Evolutionary conservation across 2,888 invertebrate genomes (phyloP), one percentile per base, ranked within the genome.

Genomic region (Meganola albula): DNA sequence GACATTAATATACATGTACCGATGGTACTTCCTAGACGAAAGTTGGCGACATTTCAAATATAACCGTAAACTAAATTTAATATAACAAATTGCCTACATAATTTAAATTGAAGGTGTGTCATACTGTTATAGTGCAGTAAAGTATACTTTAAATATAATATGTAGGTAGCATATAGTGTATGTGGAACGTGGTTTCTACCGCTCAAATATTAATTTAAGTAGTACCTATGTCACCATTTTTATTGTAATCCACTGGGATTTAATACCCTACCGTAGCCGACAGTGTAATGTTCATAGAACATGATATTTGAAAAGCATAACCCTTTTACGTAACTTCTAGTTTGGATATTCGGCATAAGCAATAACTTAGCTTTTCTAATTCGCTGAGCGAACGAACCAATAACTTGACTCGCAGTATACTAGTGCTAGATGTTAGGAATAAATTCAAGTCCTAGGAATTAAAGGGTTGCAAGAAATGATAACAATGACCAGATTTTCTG

Each of bases 21-120:
- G 63, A 72, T 66, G 59, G 62, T 68, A 57, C 53, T 72, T 58
- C 63, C 57, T 63, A 58, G 54, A 37, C 54, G 62, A 65, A 62
- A 67, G 64, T 79, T 78, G 79, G 79, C 78, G 70, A 58, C 66
- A 64, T 70, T 74, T 79, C 78, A 78, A 79, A 70, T 66, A 56
- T 34, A 53, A 63, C 54, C 48, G 55, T 56, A 63, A 64, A 70
- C 57, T 72, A 68, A 58, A 72, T 73, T 63, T 63, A 63, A 63
- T 64, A 44, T 52, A 58, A 68, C 58, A 60, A 63, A 68, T 64
- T 53, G 57, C 47, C 50, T 45, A 51, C 57, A 60, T 55, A 44
- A 50, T 55, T 65, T 59, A 46, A 47, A 53, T 58, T 34, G 52
- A 57, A 60, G 57, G 54, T 58, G 53, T 38, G 39, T 44, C 29